A percentile compares a stretch with the other conserved stretches of the same genome.
phyloP scores from a whole-genome alignment of 1,140 invertebrate species.

The Caerostris darwini region DNA sequence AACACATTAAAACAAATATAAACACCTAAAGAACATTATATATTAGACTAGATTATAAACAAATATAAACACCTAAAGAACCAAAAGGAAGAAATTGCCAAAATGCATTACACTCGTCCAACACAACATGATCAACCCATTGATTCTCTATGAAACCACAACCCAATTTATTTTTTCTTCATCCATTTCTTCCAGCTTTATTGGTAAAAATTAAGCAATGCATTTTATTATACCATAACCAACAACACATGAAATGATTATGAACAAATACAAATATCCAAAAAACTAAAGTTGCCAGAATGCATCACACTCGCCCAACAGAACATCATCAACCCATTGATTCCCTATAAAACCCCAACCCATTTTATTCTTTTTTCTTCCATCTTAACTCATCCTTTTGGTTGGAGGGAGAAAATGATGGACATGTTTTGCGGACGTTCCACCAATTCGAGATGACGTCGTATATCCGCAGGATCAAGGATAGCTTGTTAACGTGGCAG shows the following conservation, averaged over 20 bases:
- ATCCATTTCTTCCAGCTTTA: neutral
- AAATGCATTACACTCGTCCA: neutral
- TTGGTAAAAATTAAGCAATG: too few relatives aligned
- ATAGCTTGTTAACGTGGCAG: neutral
- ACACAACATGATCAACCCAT: neutral
- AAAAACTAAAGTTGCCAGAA: neutral
- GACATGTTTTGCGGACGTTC: neutral
- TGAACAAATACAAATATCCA: neutral
- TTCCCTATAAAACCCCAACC: neutral
- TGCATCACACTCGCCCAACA: neutral
- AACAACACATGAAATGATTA: too few relatives aligned
- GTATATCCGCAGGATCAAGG: slow-evolving; percentile 10
- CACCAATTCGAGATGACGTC: slow-evolving; percentile 33
- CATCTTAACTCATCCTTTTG: neutral
- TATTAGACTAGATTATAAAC: too few relatives aligned
- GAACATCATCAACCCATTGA: neutral
- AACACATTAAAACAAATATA: too few relatives aligned
- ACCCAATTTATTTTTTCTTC: too few relatives aligned
- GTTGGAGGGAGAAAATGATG: neutral
- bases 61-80: too few relatives aligned
- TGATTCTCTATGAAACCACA: too few relatives aligned
- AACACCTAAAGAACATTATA: too few relatives aligned
- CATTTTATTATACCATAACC: too few relatives aligned
- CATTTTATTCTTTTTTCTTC: neutral
- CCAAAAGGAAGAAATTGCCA: neutral